These are phyloP conservation scores for Tridacna gigas DNA, from an alignment of 2,888 invertebrate genomes.

Conservation along the genomic window DNA sequence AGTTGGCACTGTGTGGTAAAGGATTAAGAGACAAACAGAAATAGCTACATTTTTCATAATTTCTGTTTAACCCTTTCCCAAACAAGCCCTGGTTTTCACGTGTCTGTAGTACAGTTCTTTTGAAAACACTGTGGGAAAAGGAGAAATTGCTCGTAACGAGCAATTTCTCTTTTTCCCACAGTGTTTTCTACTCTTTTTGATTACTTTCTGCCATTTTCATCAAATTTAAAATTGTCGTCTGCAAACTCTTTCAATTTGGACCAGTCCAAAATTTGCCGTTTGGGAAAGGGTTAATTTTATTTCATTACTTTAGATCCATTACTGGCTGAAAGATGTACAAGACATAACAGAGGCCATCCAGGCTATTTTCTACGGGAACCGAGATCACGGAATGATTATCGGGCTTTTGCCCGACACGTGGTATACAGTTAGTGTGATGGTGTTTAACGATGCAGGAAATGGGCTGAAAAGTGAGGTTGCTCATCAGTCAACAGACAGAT, in stretches of 20 bases:
- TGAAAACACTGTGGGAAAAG: not conserved
- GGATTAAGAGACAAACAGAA: not conserved
- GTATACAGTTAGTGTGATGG: conserved; percentile 97
- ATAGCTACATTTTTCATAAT: not conserved
- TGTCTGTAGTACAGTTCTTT: no score
- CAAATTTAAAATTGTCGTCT: not conserved
- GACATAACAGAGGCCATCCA: conserved; percentile 86
- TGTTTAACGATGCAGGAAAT: conserved; percentile 97
- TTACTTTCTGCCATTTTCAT: not conserved
- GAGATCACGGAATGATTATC: conserved; percentile 95
- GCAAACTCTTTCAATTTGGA: no score
- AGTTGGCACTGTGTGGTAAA: not conserved
- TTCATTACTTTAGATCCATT: conserved; percentile 60
- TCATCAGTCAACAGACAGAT: conserved; percentile 86
- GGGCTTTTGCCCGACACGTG: conserved; percentile 96
- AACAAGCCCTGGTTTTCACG: no score
- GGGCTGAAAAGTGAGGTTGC: conserved; percentile 97
- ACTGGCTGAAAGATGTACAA: conserved; percentile 85
- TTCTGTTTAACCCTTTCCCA: not conserved
- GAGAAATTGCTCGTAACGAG: not conserved
- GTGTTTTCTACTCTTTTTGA: not conserved
- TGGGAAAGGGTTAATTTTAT: no score
- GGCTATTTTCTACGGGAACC: conserved; percentile 89
- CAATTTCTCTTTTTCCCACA: not conserved
- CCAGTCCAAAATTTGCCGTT: no score